Base-by-base conservation (phyloP, 2,113 vertebrate genomes). In the Ceyx melanurus region DNA sequence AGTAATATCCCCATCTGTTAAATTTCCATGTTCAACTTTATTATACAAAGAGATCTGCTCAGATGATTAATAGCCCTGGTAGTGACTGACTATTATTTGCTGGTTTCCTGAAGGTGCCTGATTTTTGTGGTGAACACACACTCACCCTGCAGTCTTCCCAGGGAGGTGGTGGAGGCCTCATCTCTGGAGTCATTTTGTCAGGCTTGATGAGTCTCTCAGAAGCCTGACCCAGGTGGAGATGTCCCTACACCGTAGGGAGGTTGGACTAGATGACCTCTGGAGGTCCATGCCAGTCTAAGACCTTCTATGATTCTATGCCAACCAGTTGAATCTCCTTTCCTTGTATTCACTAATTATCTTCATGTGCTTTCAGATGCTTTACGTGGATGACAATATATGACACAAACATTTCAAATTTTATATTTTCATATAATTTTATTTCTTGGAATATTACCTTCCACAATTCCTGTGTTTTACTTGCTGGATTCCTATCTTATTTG, bases 21-120 rank as follows among this genome's bases (percentile, higher is more conserved):
- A 53, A 88, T 73, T 42, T 58, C 92, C 68, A 12, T 48, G 60
- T 82, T 93, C 92, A 82, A 22, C 37, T 91, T 65, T 57, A 58
- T 31, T 65, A 37, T 45, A 50, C 56, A 42, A 9, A 45, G 74
- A 73, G 58, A 46, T 68, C 62, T 42, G 80, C 22, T 10, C 89
- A 96, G 96, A 92, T 89, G 91, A 93, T 93, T 81, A 86, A 86
- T 82, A 86, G 91, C 83, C 0, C 0, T n/a, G 60, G 71, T 43
- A 65, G 57, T 40, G 89, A 53, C 88, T 76, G 29, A 21, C 37
- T 54, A 21, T 76, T 67, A 61, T 46, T 73, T 64, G 50, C 72
- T 87, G 65, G 85, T 95, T 93, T 57, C 28, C 85, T 68, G 42
- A 80, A 35, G 1, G 0, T 70, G 77, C 75, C 86, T 23, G 35